These are phyloP conservation scores for Macrophya alboannulata DNA, from an alignment of 2,888 invertebrate genomes.

Conservation along the genomic window DNA sequence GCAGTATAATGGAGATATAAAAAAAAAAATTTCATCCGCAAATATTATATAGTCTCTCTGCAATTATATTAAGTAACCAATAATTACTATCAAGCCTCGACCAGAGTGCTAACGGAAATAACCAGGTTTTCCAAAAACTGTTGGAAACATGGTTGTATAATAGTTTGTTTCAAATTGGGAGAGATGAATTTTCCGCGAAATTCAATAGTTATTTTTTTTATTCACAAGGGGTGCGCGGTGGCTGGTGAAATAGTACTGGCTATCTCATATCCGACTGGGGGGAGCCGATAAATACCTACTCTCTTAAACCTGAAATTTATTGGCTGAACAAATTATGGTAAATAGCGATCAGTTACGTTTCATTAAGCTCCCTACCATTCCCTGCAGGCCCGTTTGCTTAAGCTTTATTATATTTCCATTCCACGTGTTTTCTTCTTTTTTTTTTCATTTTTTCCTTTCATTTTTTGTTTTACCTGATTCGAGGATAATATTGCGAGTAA, in stretches of 20 bases:
- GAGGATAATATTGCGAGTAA: neutral
- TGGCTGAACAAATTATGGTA: slow-evolving; percentile 33
- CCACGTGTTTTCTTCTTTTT: neutral
- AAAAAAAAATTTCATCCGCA: neutral
- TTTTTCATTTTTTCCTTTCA: neutral
- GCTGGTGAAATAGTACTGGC: slow-evolving; percentile 1
- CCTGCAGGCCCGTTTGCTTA: slow-evolving; percentile 4
- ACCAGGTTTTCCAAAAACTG: neutral
- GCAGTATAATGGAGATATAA: neutral
- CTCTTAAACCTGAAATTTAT: slow-evolving; percentile 30
- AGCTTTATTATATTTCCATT: slow-evolving; percentile 27
- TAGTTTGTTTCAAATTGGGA: neutral
- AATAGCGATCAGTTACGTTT: slow-evolving; percentile 40
- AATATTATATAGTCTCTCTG: neutral
- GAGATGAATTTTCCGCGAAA: neutral
- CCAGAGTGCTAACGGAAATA: neutral
- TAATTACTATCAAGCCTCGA: neutral
- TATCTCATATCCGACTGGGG: neutral
- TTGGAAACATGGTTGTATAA: neutral
- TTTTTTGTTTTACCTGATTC: slow-evolving; percentile 2
- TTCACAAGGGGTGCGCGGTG: neutral
- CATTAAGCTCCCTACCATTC: slow-evolving; percentile 36
- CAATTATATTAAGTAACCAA: neutral
- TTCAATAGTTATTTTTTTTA: neutral
- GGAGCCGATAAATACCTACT: slow-evolving; percentile 11